Conservation (phyloP, 2,113 vertebrate species). For the Psammodynastes pulverulentus region DNA sequence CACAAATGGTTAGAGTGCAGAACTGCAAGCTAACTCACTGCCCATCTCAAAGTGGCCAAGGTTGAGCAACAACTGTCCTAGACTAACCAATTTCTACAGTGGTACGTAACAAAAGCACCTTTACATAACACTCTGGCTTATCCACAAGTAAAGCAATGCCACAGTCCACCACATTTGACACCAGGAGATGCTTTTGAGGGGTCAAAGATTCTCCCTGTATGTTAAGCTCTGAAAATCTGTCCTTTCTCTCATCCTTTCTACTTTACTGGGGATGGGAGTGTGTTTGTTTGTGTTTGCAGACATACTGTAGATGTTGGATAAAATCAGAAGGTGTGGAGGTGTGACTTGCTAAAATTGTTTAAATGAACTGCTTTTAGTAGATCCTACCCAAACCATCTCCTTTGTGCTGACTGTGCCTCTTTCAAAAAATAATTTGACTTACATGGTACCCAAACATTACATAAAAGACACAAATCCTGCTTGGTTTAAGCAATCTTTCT, state of each 20-base stretch:
- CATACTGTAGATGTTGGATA: background rate
- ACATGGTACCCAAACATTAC: background rate
- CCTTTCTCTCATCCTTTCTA: background rate
- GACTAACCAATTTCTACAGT: background rate
- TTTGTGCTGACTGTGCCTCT: background rate
- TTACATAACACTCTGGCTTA: background rate
- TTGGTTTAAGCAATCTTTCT: background rate
- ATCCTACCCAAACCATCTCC: background rate
- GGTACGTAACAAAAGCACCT: background rate
- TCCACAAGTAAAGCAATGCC: background rate
- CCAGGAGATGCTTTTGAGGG: background rate
- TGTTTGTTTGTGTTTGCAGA: background rate
- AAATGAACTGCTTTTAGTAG: background rate
- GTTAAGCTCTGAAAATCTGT: background rate
- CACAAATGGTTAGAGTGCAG: no score
- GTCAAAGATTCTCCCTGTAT: constrained; percentile 2
- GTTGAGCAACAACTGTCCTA: background rate
- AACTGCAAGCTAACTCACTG: no score
- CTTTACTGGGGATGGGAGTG: background rate
- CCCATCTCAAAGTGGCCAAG: background rate
- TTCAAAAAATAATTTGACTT: background rate
- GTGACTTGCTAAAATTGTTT: background rate
- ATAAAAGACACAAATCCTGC: background rate
- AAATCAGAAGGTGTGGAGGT: no score
- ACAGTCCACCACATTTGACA: background rate